Evolutionary conservation across 2,113 vertebrate species (phyloP), one percentile per base, ranked within the genome.

Genomic region (Chloropsis cyanopogon): DNA sequence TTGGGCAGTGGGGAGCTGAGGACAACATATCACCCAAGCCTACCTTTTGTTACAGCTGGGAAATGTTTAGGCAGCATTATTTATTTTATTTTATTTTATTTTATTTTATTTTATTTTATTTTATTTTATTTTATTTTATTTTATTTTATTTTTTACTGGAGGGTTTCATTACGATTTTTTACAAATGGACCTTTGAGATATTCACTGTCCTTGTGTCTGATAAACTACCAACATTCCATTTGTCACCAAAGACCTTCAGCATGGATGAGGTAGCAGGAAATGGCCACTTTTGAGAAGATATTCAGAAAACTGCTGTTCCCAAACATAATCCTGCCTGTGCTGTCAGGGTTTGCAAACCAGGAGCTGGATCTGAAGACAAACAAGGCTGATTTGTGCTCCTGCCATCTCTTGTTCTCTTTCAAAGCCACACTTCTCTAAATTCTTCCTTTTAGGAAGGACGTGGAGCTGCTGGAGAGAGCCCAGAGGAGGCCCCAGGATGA

Each of bases 181-280:
- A 50, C 37, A 88, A 86, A 37, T 10, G 11, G 10, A 61, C 42
- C 13, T 63, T 44, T 53, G 28, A 73, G 33, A 39, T 44, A 31
- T 0, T 0, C 0, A 0, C 12, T 44, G 16, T 37, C 11, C 19
- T 46, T 6, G 33, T 46, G 41, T 37, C 39, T n/a, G 22, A 56
- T 16, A 63, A 66, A 18, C 14, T 9, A 4, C 29, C 1, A 2
- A 25, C 39, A n/a, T 53, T 85, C 53, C 33, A 14, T 50, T 76
- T 65, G 37, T 65, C 31, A 69, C 11, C 37, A 49, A 42, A 60
- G 44, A 28, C 15, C 35, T 84, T 66, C 21, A 57, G 35, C 37
- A 22, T 18, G 42, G n/a, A 81, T 14, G 2, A 2, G 6, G 18
- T 2, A 23, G 33, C 1, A 1, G 44, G 20, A 76, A 92, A 71